These are phyloP conservation scores for Euplagia quadripunctaria DNA, from an alignment of 2,888 invertebrate species.

Conservation along the genomic window DNA sequence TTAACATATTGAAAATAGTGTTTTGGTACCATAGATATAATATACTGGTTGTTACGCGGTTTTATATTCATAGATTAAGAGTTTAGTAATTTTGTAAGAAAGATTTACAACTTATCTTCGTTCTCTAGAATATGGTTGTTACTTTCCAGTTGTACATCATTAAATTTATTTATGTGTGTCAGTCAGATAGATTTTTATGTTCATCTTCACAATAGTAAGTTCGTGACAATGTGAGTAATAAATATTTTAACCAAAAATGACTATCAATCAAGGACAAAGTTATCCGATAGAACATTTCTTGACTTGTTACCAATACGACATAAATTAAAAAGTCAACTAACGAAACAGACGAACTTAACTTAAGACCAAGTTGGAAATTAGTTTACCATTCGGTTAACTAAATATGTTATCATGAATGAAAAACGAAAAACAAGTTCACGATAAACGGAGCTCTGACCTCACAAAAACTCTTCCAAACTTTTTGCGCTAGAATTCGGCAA, in stretches of 20 bases:
- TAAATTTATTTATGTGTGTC: neutral
- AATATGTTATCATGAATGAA: conserved; percentile 37
- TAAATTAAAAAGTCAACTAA: conserved; percentile 3
- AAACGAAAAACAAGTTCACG: conserved; percentile 18
- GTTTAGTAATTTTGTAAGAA: neutral
- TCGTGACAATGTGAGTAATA: too few species aligned
- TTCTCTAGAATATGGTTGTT: neutral
- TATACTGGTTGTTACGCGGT: neutral
- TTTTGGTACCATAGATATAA: neutral
- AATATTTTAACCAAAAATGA: neutral
- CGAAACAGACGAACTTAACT: neutral
- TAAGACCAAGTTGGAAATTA: conserved; percentile 16
- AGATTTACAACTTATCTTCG: neutral
- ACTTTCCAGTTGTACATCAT: neutral
- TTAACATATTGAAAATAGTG: conserved; percentile 21
- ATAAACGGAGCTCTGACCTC: conserved; percentile 24
- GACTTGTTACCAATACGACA: neutral
- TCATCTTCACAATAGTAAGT: neutral
- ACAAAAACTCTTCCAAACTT: conserved; percentile 40
- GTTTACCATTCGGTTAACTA: conserved; percentile 18
- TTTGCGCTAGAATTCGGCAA: conserved; percentile 29
- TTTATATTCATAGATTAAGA: neutral
- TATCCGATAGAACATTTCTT: neutral
- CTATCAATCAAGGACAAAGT: neutral
- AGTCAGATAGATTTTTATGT: neutral